Evolutionary conservation across 2,888 invertebrate genomes (phyloP).

Genomic region (Calameuta filiformis): DNA sequence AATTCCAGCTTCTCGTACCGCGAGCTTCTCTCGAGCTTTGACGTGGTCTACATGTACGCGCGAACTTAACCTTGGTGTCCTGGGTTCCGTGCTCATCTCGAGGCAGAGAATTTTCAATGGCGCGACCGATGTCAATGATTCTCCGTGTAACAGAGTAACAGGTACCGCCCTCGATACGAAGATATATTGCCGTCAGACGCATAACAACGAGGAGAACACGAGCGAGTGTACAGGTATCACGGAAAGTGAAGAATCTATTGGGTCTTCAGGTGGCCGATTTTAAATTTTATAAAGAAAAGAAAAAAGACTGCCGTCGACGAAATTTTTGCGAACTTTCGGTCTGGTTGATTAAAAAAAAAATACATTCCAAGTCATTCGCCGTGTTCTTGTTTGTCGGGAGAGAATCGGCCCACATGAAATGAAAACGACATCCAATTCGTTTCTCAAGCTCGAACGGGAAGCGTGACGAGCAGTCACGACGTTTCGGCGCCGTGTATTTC

Average conservation of each 20-base stretch:
- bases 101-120: neutral
- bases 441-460: neutral
- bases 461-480: neutral
- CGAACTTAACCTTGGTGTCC: neutral
- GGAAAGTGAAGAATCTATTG: neutral
- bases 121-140: neutral
- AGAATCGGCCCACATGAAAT: too few relatives aligned
- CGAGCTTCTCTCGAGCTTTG: neutral
- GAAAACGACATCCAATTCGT: neutral
- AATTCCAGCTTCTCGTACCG: neutral
- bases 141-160: neutral
- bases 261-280: neutral
- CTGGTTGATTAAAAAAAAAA: neutral
- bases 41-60: neutral
- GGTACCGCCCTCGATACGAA: neutral
- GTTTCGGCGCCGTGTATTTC: neutral
- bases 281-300: neutral
- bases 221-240: neutral
- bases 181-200: neutral
- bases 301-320: neutral
- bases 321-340: neutral
- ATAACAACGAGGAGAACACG: neutral
- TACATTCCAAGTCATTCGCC: neutral
- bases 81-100: neutral
- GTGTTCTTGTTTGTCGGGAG: neutral